Evolutionary conservation across 64 coral and sea anemone species (phyloP), one percentile per base, ranked within the genome.

Genomic region (Actinia tenebrosa): DNA sequence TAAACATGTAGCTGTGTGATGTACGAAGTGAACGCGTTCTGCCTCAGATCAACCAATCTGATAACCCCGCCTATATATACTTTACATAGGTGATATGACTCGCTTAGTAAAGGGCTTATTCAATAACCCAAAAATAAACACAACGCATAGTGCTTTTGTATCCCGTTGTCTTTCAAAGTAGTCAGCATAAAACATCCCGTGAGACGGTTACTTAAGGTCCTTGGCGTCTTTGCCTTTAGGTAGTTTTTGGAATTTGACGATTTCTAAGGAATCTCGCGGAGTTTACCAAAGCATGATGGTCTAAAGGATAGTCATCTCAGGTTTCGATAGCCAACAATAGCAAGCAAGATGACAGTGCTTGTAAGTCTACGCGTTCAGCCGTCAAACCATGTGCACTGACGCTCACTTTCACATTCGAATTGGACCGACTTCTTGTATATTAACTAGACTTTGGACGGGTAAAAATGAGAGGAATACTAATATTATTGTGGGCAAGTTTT

Each of bases 291-390:
- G 69, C 69, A 75, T 75, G 26, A 75, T 42, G 69, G 69, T 75
- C 69, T 75, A 16, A 75, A 75, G 69, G 26, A 75, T 75, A 75
- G 11, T 26, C 69, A 81, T 81, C 79, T 81, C 79, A 18, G 79
- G 44, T 81, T 81, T 81, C 79, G 50, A 53, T 45, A 50, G 79
- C 79, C 50, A 81, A 81, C 45, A 81, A 81, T 50, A 79, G 77
- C 79, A 81, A 23, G 27, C 77, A 79, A 81, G 11, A 81, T 81
- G 79, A 81, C 44, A 81, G 45, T 53, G 43, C 8, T 81, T 11
- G 43, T 75, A 42, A 75, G 26, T 75, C 11, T 75, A 75, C 26
- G 23, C 26, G 69, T 26, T 75, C 69, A 75, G 69, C 69, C 69
- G 69, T 50, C 50, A 81, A 81, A 53, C 46, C 79, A 81, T 81